Percentiles rank a stretch among this genome's conserved stretches.
These are phyloP conservation scores for Lymantria monacha DNA, from an alignment of 2,888 invertebrate genomes.

Conservation along the genomic window DNA sequence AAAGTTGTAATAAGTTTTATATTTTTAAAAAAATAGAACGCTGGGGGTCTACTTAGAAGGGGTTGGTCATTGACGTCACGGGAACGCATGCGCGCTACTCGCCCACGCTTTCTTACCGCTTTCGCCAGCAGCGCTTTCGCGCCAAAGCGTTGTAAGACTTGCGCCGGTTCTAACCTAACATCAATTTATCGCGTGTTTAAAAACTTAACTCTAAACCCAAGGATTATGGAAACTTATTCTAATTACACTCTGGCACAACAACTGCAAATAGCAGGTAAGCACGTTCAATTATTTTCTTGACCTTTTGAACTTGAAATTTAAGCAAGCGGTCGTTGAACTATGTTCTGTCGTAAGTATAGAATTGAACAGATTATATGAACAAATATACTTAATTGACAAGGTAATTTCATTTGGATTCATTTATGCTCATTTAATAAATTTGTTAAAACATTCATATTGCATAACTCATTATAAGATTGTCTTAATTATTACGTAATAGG, in stretches of 20 bases:
- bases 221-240: conserved; percentile 52
- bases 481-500: neutral
- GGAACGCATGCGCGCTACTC: conserved; percentile 65
- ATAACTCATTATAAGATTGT: neutral
- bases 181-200: conserved; percentile 17
- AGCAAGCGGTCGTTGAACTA: conserved; percentile 47
- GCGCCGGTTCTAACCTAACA: conserved; percentile 55
- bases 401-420: neutral
- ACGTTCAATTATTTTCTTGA: conserved; percentile 25
- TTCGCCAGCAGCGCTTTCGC: conserved; percentile 58
- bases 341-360: conserved; percentile 30
- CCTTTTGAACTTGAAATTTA: conserved; percentile 37
- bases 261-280: conserved; percentile 58
- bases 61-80: conserved; percentile 65
- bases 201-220: conserved; percentile 17
- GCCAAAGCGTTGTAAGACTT: conserved; percentile 69
- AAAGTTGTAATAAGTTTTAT: no score
- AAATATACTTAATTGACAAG: neutral
- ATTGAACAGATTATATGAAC: neutral
- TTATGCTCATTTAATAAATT: neutral
- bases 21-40: no score
- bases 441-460: neutral
- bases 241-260: conserved; percentile 42
- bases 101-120: conserved; percentile 53
- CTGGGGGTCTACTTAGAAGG: conserved; percentile 8